Evolutionary conservation across 2,113 vertebrate species (phyloP).

Genomic region (Nicator chloris): DNA sequence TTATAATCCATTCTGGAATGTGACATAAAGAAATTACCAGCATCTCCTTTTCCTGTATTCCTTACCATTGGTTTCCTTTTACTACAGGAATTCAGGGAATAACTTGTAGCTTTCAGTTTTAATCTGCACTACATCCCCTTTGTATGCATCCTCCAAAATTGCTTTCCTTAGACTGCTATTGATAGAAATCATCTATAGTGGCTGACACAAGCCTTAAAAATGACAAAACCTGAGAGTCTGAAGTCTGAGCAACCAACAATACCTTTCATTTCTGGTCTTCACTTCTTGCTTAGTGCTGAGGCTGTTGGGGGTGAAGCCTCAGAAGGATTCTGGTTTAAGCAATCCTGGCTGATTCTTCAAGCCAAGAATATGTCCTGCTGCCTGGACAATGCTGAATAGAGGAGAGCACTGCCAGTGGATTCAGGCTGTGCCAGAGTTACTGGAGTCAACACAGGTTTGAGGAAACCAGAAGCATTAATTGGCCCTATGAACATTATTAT

Average conservation of each 20-base stretch:
- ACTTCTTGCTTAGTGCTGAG: background rate
- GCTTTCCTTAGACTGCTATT: background rate
- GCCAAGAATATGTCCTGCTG: background rate
- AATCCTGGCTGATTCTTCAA: background rate
- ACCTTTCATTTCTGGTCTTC: background rate
- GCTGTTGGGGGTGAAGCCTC: background rate
- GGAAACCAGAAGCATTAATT: background rate
- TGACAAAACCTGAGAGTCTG: background rate
- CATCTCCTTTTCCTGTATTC: background rate
- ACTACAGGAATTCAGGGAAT: background rate
- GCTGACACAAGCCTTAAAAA: background rate
- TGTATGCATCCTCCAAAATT: background rate
- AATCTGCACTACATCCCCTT: background rate
- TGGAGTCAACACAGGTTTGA: background rate
- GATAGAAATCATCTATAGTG: background rate
- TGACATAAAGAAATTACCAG: background rate
- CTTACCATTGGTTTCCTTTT: background rate
- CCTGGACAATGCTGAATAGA: background rate
- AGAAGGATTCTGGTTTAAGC: background rate
- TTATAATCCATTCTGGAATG: constrained; percentile 55
- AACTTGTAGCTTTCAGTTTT: background rate
- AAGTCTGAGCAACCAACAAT: background rate
- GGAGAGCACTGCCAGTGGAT: background rate
- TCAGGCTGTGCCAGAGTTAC: background rate
- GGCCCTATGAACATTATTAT: too few relatives aligned